Evolutionary conservation across 2,797 vertebrate genomes (phyloP).

Genomic region (Sebastiscus tertius): DNA sequence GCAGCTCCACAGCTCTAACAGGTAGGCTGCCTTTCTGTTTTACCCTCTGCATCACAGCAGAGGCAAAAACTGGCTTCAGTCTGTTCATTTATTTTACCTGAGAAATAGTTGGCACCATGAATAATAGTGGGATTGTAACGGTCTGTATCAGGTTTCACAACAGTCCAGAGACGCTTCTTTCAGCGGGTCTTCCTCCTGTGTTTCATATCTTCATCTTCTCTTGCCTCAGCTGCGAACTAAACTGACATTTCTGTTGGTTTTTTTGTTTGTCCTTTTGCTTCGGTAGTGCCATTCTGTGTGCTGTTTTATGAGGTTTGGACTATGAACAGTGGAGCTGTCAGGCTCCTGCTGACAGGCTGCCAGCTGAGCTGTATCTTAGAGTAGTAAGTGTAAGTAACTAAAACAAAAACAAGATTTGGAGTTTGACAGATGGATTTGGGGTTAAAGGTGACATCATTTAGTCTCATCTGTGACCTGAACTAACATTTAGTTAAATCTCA

Average conservation of each 20-base stretch:
- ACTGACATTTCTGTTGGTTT: not conserved
- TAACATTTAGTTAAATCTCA: too few species aligned
- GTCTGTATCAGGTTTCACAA: constrained; percentile 16
- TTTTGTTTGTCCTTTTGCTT: not conserved
- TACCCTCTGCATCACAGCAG: not conserved
- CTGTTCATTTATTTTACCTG: not conserved
- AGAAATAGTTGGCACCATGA: not conserved
- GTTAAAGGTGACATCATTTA: not conserved
- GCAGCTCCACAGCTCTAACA: constrained; percentile 27
- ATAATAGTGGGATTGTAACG: not conserved
- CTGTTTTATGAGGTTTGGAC: constrained; percentile 65
- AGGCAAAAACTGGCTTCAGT: not conserved
- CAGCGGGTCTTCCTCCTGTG: not conserved
- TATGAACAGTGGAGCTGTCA: constrained; percentile 40
- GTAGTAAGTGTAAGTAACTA: not conserved
- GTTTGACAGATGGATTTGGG: not conserved
- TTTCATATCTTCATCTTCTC: not conserved
- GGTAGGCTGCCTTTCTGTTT: constrained; percentile 57
- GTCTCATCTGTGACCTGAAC: not conserved
- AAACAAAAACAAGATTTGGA: not conserved
- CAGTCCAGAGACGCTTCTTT: not conserved
- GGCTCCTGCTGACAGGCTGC: not conserved
- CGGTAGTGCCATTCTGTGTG: not conserved
- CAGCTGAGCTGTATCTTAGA: not conserved
- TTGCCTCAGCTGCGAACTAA: not conserved